A percentile compares a stretch with the other conserved stretches of the same genome.
Evolutionary conservation across 1,140 invertebrate genomes (phyloP).

Genomic region (Pygmarrhopalites habei): DNA sequence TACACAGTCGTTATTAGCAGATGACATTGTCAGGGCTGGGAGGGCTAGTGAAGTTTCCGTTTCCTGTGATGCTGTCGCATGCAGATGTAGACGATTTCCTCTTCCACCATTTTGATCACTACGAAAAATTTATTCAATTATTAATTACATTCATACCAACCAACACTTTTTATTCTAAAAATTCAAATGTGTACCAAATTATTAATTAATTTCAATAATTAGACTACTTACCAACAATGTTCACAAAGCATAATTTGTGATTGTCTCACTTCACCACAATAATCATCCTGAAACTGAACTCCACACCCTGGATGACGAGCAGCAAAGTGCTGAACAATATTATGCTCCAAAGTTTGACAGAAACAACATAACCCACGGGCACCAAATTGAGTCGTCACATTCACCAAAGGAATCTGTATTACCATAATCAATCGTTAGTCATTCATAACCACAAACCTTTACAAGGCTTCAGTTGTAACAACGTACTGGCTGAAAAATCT

Average conservation of each 20-base stretch:
- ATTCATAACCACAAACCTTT: too few species aligned
- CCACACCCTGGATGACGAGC: constrained; percentile 49
- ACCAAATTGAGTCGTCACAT: constrained; percentile 28
- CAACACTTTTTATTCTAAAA: too few species aligned
- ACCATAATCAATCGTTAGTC: too few species aligned
- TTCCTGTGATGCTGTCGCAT: not conserved
- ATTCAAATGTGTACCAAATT: too few species aligned
- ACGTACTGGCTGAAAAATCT: too few species aligned
- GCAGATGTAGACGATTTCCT: constrained; percentile 1
- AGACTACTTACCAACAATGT: too few species aligned
- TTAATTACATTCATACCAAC: too few species aligned
- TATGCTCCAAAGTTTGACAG: constrained; percentile 32
- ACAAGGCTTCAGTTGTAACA: too few species aligned
- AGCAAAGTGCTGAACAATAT: constrained; percentile 36
- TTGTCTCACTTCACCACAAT: constrained; percentile 47
- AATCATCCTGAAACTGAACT: constrained; percentile 42
- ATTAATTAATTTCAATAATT: too few species aligned
- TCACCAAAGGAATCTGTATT: constrained; percentile 30
- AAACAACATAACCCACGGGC: constrained; percentile 35
- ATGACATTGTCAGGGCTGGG: constrained; percentile 30
- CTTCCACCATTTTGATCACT: constrained; percentile 46
- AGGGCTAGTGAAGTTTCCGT: constrained; percentile 30
- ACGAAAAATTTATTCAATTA: too few species aligned
- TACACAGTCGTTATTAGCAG: constrained; percentile 7
- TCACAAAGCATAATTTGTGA: too few species aligned